Percentiles rank a stretch among this genome's conserved stretches.
These are phyloP conservation scores for Dryoscopus gambensis DNA, from an alignment of 2,113 vertebrate genomes.

Conservation along the genomic window DNA sequence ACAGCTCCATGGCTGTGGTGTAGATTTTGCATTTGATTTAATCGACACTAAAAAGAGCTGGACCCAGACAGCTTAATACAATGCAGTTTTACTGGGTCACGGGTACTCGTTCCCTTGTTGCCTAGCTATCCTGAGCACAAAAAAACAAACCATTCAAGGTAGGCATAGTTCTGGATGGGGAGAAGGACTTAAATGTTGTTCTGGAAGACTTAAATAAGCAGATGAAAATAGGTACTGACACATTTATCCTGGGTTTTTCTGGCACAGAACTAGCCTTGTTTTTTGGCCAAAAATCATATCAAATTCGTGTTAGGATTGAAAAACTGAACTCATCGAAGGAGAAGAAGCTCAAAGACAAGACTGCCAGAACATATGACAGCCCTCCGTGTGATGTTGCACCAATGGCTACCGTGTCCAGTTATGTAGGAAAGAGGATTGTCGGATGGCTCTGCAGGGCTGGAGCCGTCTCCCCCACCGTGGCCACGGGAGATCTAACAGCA, in stretches of 20 bases:
- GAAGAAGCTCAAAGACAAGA: not conserved
- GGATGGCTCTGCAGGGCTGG: not conserved
- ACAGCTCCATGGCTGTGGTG: not conserved
- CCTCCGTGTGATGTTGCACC: not conserved
- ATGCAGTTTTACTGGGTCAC: not conserved
- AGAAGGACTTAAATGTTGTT: not conserved
- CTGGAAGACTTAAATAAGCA: conserved; percentile 18
- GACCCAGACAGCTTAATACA: not conserved
- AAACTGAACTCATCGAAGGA: not conserved
- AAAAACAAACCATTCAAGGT: conserved; percentile 23
- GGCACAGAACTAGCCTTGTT: not conserved
- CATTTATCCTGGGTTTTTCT: not conserved
- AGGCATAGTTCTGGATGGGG: not conserved
- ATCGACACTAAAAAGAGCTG: not conserved
- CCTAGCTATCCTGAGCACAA: conserved; percentile 2
- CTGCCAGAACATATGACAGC: not conserved
- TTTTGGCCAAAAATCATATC: not conserved
- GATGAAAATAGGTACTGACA: conserved; percentile 42
- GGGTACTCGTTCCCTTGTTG: not conserved
- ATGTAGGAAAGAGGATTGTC: not conserved
- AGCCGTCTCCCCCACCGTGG: not conserved
- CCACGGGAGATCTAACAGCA: not conserved
- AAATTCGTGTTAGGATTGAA: not conserved
- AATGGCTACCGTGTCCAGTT: not conserved
- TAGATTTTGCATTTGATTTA: not conserved